These are phyloP conservation scores for Hippocampus zosterae DNA, from an alignment of 2,113 vertebrate species.

Conservation along the genomic window DNA sequence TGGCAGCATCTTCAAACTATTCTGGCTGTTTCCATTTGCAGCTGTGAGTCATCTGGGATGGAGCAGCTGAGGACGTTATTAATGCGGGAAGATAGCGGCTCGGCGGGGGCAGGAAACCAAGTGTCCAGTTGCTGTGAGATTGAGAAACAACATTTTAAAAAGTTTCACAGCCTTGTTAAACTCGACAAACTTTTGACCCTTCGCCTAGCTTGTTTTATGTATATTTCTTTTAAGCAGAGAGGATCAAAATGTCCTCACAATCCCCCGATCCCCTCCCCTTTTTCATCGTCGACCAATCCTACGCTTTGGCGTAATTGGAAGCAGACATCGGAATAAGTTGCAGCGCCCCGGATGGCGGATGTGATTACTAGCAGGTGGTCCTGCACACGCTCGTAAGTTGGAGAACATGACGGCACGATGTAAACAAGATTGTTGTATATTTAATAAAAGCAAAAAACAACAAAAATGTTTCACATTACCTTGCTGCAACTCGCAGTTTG, in stretches of 20 bases:
- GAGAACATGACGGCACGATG: background rate
- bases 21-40: slow-evolving; percentile 27
- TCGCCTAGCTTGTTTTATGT: slow-evolving; percentile 18
- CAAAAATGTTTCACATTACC: background rate
- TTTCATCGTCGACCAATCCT: background rate
- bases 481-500: background rate
- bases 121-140: slow-evolving; percentile 21
- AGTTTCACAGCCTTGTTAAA: background rate
- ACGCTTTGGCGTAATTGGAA: slow-evolving; percentile 53
- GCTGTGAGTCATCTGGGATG: slow-evolving; percentile 28
- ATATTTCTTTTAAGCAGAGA: slow-evolving; percentile 27
- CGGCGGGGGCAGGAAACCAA: slow-evolving; percentile 1
- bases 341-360: slow-evolving; percentile 8
- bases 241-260: slow-evolving; percentile 47
- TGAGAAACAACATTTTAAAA: slow-evolving; percentile 8
- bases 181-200: slow-evolving; percentile 32
- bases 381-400: slow-evolving; percentile 14
- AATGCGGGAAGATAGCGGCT: background rate
- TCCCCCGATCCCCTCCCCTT: slow-evolving; percentile 3
- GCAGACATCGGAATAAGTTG: slow-evolving; percentile 36
- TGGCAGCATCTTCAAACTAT: slow-evolving; percentile 15
- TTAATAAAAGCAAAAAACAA: background rate
- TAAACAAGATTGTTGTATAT: background rate
- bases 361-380: slow-evolving; percentile 20
- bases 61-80: slow-evolving; percentile 22